A percentile compares a stretch with the other conserved stretches of the same genome.
These are phyloP conservation scores for Antennarius striatus DNA, from an alignment of 2,113 vertebrate genomes.

Conservation along the genomic window DNA sequence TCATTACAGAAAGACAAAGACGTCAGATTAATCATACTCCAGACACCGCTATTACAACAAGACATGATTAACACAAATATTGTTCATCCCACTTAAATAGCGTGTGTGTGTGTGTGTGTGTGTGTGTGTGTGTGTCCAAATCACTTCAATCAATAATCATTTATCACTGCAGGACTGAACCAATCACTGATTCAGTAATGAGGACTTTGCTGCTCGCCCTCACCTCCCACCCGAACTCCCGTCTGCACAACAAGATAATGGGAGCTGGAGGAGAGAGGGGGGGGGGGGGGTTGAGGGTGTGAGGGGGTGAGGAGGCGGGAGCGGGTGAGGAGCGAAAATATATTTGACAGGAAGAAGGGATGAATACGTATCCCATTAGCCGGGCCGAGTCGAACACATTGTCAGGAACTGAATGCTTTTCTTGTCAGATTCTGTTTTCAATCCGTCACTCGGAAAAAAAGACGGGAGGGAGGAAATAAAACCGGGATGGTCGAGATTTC, in stretches of 20 bases:
- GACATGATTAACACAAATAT: conserved; percentile 75
- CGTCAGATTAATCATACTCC: conserved; percentile 75
- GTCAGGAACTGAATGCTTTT: conserved; percentile 47
- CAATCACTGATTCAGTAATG: conserved; percentile 71
- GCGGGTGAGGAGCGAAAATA: conserved; percentile 17
- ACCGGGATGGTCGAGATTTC: conserved; percentile 42
- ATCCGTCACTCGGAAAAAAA: conserved; percentile 54
- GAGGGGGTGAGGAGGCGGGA: not conserved
- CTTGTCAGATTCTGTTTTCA: conserved; percentile 48
- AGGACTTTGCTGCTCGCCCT: conserved; percentile 57
- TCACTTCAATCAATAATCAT: conserved; percentile 73
- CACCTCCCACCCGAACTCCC: conserved; percentile 42
- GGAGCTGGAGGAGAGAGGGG: conserved; percentile 38
- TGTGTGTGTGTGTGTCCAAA: conserved; percentile 55
- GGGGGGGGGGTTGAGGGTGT: not conserved
- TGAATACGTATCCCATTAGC: conserved; percentile 62
- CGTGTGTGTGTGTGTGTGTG: conserved; percentile 22
- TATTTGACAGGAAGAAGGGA: conserved; percentile 43
- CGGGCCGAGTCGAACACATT: conserved; percentile 30
- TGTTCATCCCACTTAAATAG: conserved; percentile 64
- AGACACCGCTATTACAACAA: conserved; percentile 74
- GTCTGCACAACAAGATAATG: conserved; percentile 63
- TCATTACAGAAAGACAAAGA: conserved; percentile 76
- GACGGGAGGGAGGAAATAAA: conserved; percentile 24
- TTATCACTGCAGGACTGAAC: conserved; percentile 65